phyloP scores from a whole-genome alignment of 2,797 vertebrate species.

The Triplophysa yarkandensis region DNA sequence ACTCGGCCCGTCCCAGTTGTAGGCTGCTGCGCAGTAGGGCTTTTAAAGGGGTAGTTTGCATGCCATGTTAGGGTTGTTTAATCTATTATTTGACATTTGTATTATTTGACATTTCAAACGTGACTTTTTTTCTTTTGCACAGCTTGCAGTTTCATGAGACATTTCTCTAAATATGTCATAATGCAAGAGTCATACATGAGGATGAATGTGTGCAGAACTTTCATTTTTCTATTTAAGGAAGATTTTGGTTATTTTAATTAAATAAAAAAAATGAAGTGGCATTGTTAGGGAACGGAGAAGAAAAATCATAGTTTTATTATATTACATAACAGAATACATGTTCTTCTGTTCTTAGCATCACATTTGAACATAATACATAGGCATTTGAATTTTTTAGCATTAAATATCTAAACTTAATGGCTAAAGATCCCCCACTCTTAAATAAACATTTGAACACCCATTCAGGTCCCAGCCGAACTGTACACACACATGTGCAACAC shows the following conservation, averaged over 20 bases:
- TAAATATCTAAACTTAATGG: conserved; percentile 73
- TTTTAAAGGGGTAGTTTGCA: neutral
- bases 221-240: too few species aligned
- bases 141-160: too few species aligned
- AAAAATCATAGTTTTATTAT: conserved; percentile 67
- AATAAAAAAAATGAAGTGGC: conserved; percentile 68
- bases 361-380: conserved; percentile 76
- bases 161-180: too few species aligned
- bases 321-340: conserved; percentile 75
- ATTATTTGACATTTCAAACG: too few species aligned
- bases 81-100: too few species aligned
- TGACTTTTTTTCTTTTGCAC: too few species aligned
- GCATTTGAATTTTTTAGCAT: conserved; percentile 68
- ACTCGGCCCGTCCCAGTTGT: conserved; percentile 25
- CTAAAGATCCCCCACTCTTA: conserved; percentile 56
- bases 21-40: neutral
- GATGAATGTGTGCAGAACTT: too few species aligned
- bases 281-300: conserved; percentile 69
- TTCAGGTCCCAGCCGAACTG: conserved; percentile 43
- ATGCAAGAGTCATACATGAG: too few species aligned
- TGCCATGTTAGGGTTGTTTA: too few species aligned
- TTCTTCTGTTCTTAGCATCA: conserved; percentile 74
- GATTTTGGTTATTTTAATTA: conserved; percentile 49
- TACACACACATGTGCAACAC: conserved; percentile 15
- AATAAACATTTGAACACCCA: conserved; percentile 59